These are phyloP conservation scores for Tuta absoluta DNA, from an alignment of 2,888 invertebrate species.

Conservation along the genomic window DNA sequence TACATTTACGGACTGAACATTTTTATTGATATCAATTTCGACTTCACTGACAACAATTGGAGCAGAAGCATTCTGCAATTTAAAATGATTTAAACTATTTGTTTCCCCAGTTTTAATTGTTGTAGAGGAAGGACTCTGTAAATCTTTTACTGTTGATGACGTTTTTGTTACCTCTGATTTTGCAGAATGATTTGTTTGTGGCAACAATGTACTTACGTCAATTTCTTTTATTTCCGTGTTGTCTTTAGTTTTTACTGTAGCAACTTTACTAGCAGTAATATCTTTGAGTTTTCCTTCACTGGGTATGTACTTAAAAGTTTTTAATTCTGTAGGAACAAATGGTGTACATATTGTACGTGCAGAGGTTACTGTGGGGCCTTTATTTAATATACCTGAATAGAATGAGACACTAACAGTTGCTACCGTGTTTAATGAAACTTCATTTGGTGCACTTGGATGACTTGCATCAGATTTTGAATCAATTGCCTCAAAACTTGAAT, in stretches of 20 bases:
- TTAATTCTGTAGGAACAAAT: constrained; percentile 1
- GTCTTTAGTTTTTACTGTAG: neutral
- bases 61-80: neutral
- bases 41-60: neutral
- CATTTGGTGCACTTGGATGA: neutral
- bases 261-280: neutral
- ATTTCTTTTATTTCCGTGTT: constrained; percentile 1
- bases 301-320: constrained; percentile 15
- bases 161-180: neutral
- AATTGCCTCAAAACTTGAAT: neutral
- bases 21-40: constrained; percentile 28
- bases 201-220: neutral
- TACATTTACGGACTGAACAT: constrained; percentile 11
- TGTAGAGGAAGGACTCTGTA: neutral
- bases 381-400: constrained; percentile 3
- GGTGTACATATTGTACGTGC: neutral
- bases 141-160: neutral
- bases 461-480: constrained; percentile 1
- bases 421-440: constrained; percentile 4
- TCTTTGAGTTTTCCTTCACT: constrained; percentile 12
- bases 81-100: neutral
- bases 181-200: neutral
- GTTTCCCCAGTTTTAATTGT: neutral
- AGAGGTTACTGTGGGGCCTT: neutral
- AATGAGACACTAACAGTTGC: constrained; percentile 11